These are phyloP conservation scores for Cataglyphis rosenhaueri DNA, from an alignment of 2,888 invertebrate genomes.

Conservation along the genomic window DNA sequence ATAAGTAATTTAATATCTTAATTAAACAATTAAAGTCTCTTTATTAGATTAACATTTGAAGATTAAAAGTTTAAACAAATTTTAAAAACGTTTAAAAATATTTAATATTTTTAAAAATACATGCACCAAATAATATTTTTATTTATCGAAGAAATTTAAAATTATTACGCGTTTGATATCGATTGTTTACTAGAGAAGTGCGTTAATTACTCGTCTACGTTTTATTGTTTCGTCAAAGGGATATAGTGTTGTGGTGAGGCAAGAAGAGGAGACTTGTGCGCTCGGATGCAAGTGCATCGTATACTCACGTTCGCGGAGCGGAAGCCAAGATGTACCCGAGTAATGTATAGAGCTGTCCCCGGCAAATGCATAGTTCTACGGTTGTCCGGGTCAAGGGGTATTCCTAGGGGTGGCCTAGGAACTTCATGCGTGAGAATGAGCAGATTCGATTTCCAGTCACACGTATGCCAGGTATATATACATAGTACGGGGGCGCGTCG, in stretches of 20 bases:
- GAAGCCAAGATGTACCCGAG: constrained; percentile 46
- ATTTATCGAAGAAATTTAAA: neutral
- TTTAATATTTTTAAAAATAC: neutral
- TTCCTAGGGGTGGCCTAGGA: constrained; percentile 58
- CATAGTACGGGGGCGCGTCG: neutral
- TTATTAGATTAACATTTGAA: neutral
- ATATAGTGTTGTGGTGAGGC: constrained; percentile 9
- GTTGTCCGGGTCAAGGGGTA: constrained; percentile 73
- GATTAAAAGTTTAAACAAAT: neutral
- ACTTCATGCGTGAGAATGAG: constrained; percentile 54
- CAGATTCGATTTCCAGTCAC: constrained; percentile 47
- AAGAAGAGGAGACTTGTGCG: constrained; percentile 6
- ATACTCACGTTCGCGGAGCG: constrained; percentile 30
- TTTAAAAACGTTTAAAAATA: neutral
- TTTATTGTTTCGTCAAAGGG: constrained; percentile 10
- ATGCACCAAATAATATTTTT: neutral
- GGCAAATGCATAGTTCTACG: constrained; percentile 43
- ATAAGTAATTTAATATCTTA: neutral
- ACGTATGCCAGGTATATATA: constrained; percentile 2
- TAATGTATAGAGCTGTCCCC: constrained; percentile 60
- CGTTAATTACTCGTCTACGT: neutral
- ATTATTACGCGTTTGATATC: neutral
- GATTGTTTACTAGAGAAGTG: neutral
- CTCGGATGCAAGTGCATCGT: constrained; percentile 31
- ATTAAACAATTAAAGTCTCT: neutral